These are phyloP conservation scores for Pseudochaenichthys georgianus DNA, from an alignment of 2,797 vertebrate species.

Conservation along the genomic window DNA sequence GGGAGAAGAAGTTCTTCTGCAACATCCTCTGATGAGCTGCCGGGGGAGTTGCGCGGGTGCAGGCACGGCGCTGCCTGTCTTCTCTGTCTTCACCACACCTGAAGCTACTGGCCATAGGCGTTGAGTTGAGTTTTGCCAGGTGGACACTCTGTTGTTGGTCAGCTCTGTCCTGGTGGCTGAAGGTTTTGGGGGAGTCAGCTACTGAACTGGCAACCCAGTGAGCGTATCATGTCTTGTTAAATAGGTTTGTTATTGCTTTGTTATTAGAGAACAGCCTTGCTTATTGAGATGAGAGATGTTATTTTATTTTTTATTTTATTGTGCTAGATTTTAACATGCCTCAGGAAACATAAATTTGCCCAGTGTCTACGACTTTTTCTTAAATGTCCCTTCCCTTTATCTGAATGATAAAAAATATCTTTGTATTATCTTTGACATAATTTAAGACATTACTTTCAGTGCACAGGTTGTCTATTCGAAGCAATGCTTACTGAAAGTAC, in stretches of 20 bases:
- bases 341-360: conserved; percentile 80
- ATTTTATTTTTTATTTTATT: conserved; percentile 57
- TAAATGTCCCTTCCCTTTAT: conserved; percentile 33
- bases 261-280: conserved; percentile 86
- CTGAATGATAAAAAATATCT: conserved; percentile 36
- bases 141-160: conserved; percentile 80
- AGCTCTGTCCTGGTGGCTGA: conserved; percentile 78
- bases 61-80: conserved; percentile 76
- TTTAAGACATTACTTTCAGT: conserved; percentile 24
- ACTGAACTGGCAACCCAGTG: conserved; percentile 80
- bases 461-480: conserved; percentile 42
- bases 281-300: conserved; percentile 82
- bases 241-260: conserved; percentile 87
- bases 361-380: conserved; percentile 47
- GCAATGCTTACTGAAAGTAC: conserved; percentile 43
- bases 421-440: conserved; percentile 32
- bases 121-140: conserved; percentile 78
- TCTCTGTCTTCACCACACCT: conserved; percentile 82
- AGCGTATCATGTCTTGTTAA: conserved; percentile 84
- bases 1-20: conserved; percentile 99
- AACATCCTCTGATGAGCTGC: conserved; percentile 92
- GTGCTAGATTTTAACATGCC: conserved; percentile 78
- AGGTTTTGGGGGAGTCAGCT: conserved; percentile 73
- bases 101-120: conserved; percentile 76
- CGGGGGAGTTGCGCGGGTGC: conserved; percentile 46